These are phyloP conservation scores for Polypedilum vanderplanki DNA, from an alignment of 1,140 invertebrate species.

Conservation along the genomic window DNA sequence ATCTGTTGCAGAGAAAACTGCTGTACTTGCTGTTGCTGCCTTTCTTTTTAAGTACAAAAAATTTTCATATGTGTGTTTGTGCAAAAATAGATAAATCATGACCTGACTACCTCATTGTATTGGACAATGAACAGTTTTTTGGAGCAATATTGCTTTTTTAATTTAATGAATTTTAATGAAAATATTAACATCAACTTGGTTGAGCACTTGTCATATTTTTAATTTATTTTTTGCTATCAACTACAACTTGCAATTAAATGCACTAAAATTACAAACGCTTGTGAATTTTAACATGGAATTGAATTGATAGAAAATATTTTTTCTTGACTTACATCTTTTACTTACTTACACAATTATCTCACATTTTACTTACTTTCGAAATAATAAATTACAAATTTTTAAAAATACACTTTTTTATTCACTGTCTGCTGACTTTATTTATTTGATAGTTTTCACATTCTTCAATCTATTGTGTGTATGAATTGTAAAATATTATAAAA, in stretches of 20 bases:
- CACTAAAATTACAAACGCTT: background rate
- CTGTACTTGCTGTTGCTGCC: background rate
- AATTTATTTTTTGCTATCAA: background rate
- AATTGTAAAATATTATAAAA: no score
- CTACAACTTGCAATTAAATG: background rate
- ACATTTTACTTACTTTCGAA: no score
- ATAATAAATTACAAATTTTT: no score
- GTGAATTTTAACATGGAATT: background rate
- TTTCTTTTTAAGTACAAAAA: no score
- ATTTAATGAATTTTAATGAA: slow-evolving; percentile 11
- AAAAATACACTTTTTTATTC: no score
- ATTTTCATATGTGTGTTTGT: background rate
- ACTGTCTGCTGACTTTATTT: no score
- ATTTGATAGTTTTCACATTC: no score
- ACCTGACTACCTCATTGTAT: background rate
- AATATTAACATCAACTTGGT: background rate
- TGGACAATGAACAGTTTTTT: background rate
- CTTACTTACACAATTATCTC: no score
- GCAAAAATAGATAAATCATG: slow-evolving; percentile 19
- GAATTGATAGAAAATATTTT: background rate
- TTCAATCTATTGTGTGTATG: no score
- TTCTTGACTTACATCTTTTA: no score
- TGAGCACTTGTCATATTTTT: slow-evolving; percentile 13
- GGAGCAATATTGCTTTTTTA: background rate
- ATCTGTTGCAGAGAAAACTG: slow-evolving; percentile 5